Evolutionary conservation across 2,797 vertebrate genomes (phyloP).

Genomic region (Phalanger gymnotis): DNA sequence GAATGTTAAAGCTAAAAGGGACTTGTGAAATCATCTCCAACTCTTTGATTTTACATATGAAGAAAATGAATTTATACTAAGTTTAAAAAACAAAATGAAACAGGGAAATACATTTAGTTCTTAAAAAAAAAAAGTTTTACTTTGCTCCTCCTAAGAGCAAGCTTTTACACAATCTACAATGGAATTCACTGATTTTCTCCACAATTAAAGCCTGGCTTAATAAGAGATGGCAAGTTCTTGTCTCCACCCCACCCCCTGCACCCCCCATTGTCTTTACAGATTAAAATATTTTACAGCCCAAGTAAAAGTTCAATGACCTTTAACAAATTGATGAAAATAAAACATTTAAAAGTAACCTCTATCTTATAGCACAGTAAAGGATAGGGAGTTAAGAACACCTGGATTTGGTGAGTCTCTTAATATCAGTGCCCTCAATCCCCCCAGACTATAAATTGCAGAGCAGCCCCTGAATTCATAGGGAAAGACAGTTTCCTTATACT

Average conservation of each 20-base stretch:
- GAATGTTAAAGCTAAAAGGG: not conserved
- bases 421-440: not conserved
- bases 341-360: not conserved
- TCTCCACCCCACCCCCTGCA: accelerated
- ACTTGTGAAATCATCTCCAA: not conserved
- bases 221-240: not conserved
- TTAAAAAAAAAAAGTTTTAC: not conserved
- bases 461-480: not conserved
- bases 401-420: not conserved
- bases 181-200: not conserved
- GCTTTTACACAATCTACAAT: not conserved
- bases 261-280: not conserved
- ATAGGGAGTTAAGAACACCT: not conserved
- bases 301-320: not conserved
- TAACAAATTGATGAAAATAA: not conserved
- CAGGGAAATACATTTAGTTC: not conserved
- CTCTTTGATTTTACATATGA: not conserved
- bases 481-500: not conserved
- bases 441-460: not conserved
- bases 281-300: not conserved
- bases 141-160: not conserved
- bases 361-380: not conserved
- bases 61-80: not conserved
- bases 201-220: not conserved
- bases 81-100: not conserved